These are phyloP conservation scores for Synergus laeviventris DNA, from an alignment of 2,888 invertebrate genomes.

Conservation along the genomic window DNA sequence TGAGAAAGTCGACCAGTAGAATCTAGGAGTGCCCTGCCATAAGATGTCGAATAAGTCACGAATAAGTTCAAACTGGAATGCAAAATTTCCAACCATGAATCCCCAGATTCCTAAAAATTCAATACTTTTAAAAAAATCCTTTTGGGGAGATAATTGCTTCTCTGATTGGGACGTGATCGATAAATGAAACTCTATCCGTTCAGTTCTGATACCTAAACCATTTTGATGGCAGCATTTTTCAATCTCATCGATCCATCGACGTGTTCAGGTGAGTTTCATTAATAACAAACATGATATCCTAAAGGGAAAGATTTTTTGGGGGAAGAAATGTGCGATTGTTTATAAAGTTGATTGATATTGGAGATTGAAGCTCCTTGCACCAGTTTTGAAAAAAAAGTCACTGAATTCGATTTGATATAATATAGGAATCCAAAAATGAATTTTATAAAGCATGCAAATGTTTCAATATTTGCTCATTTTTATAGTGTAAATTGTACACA, in stretches of 20 bases:
- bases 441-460: no score
- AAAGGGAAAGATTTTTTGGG: no score
- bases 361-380: no score
- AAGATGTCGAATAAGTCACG: conserved; percentile 33
- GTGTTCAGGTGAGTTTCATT: background rate
- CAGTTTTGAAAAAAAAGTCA: no score
- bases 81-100: background rate
- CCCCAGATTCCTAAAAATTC: background rate
- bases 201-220: background rate
- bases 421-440: no score
- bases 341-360: no score
- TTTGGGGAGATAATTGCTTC: background rate
- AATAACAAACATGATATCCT: no score
- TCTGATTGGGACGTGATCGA: background rate
- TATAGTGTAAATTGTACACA: background rate
- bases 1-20: conserved; percentile 55
- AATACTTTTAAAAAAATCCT: background rate
- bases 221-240: background rate
- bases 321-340: no score
- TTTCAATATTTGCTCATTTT: background rate
- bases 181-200: background rate
- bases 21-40: conserved; percentile 43
- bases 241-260: background rate
- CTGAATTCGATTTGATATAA: no score
- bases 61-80: background rate